Evolutionary conservation across 2,797 vertebrate species (phyloP).

Genomic region (Protosalanx chinensis): DNA sequence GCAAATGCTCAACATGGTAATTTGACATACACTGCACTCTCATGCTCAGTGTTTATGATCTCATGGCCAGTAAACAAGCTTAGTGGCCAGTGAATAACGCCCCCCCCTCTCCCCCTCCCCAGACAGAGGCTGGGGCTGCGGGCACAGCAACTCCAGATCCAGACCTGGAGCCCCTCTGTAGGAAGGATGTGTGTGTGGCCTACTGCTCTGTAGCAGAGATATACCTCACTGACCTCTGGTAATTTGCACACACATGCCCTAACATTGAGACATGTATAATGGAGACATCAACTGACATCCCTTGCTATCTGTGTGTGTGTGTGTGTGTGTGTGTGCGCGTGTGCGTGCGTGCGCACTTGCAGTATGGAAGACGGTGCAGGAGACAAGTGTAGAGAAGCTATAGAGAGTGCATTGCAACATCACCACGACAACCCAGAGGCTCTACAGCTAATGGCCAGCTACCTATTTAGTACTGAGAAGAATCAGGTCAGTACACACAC

Average conservation of each 20-base stretch:
- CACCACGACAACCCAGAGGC: slow-evolving; percentile 77
- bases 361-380: slow-evolving; percentile 80
- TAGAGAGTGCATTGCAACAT: slow-evolving; percentile 75
- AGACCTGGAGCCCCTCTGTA: slow-evolving; percentile 54
- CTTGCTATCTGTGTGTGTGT: slow-evolving; percentile 16
- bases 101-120: slow-evolving; percentile 16
- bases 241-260: slow-evolving; percentile 30
- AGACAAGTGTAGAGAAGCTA: slow-evolving; percentile 75
- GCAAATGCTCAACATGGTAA: slow-evolving; percentile 59
- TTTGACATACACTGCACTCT: neutral
- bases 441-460: slow-evolving; percentile 84
- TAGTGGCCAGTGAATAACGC: neutral
- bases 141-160: slow-evolving; percentile 37
- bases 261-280: neutral
- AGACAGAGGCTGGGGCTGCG: slow-evolving; percentile 45
- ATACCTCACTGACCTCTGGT: slow-evolving; percentile 84
- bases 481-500: slow-evolving; percentile 68
- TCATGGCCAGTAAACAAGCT: neutral
- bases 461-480: slow-evolving; percentile 79
- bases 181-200: slow-evolving; percentile 74
- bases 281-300: neutral
- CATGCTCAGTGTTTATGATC: neutral
- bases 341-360: slow-evolving; percentile 17
- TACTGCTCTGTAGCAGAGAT: slow-evolving; percentile 83
- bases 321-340: slow-evolving; percentile 26